Percentiles rank a stretch among this genome's conserved stretches.
phyloP scores from a whole-genome alignment of 2,888 invertebrate species.

The Polyommatus icarus region DNA sequence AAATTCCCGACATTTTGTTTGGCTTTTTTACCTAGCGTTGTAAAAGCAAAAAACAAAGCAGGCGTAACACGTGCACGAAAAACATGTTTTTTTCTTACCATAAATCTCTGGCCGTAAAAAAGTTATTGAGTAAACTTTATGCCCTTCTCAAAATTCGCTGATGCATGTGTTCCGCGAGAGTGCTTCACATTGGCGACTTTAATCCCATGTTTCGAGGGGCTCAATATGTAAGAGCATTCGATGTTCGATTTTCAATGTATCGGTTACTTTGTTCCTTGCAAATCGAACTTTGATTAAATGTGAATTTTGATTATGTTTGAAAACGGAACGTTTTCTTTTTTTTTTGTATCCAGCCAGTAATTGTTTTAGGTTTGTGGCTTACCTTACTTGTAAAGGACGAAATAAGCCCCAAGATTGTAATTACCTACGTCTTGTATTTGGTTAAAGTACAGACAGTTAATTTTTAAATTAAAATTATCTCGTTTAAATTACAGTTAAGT shows the following conservation, averaged over 20 bases:
- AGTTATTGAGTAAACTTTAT: slow-evolving; percentile 20
- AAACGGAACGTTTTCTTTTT: background rate
- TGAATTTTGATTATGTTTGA: background rate
- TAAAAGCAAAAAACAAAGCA: background rate
- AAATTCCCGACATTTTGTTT: background rate
- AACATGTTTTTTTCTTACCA: slow-evolving; percentile 22
- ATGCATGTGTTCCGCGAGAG: slow-evolving; percentile 22
- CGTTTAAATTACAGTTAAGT: background rate
- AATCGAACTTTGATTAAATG: background rate
- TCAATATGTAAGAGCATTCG: background rate
- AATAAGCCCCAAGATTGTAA: too few species aligned
- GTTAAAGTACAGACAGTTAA: too few species aligned
- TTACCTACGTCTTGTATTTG: too few species aligned
- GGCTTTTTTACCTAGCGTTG: background rate
- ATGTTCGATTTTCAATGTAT: background rate
- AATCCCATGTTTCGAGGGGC: slow-evolving; percentile 13
- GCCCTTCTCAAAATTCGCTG: slow-evolving; percentile 26
- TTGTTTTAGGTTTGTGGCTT: too few species aligned
- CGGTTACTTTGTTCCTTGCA: background rate
- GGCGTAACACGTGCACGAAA: slow-evolving; percentile 23
- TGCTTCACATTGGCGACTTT: slow-evolving; percentile 20
- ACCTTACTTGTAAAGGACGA: too few species aligned
- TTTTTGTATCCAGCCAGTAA: background rate
- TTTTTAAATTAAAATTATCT: background rate
- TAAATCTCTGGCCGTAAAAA: slow-evolving; percentile 20